These are phyloP conservation scores for Sciurus carolinensis DNA, from an alignment of 2,797 vertebrate species.

Conservation along the genomic window DNA sequence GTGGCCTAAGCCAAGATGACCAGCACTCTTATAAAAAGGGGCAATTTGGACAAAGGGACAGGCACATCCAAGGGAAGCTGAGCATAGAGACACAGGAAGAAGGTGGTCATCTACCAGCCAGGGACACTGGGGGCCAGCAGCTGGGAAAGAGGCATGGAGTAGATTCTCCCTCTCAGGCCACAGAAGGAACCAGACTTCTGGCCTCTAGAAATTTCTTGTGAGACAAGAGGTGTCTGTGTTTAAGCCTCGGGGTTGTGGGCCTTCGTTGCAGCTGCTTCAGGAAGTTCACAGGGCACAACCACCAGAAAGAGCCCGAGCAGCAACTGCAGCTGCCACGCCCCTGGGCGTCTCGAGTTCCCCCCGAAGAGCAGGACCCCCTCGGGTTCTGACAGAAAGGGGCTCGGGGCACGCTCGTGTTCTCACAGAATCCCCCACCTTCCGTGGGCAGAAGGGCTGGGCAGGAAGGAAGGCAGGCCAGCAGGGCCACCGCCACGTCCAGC, in stretches of 20 bases:
- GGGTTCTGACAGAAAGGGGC: not conserved
- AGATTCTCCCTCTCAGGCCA: not conserved
- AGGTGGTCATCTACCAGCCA: not conserved
- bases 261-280: not conserved
- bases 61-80: not conserved
- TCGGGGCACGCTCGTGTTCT: not conserved
- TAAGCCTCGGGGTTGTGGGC: not conserved
- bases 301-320: rapidly evolving
- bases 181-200: not conserved
- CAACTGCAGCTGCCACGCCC: not conserved
- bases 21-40: not conserved
- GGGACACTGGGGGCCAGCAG: not conserved
- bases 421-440: not conserved
- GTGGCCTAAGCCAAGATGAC: not conserved
- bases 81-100: not conserved
- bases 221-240: not conserved
- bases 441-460: too few relatives aligned
- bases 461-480: too few relatives aligned
- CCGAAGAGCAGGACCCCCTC: not conserved
- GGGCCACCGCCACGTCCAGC: not conserved
- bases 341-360: not conserved
- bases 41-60: not conserved
- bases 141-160: not conserved
- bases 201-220: not conserved
- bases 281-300: not conserved